Percentiles rank a stretch among this genome's conserved stretches.
These are phyloP conservation scores for Nasua narica DNA, from an alignment of 2,797 vertebrate species.

Conservation along the genomic window DNA sequence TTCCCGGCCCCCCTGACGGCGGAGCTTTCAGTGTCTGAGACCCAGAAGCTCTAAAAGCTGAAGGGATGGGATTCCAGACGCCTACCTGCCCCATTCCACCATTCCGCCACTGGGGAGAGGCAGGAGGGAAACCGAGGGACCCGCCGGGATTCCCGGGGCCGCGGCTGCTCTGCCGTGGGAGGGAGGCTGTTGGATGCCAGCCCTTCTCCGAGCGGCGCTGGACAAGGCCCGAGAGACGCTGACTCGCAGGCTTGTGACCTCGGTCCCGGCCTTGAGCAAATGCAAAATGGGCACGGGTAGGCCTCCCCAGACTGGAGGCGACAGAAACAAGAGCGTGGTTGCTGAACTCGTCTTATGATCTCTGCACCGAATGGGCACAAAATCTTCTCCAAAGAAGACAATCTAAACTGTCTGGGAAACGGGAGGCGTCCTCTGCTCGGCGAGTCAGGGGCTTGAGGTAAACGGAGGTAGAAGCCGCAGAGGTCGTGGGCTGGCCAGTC, in stretches of 20 bases:
- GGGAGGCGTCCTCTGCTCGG: not conserved
- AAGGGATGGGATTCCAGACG: not conserved
- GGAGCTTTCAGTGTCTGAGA: not conserved
- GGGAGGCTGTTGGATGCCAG: not conserved
- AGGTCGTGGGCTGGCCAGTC: not conserved
- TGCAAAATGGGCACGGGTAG: not conserved
- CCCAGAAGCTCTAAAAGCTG: not conserved
- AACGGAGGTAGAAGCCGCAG: not conserved
- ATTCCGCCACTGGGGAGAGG: not conserved
- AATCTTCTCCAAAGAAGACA: not conserved
- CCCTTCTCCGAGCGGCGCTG: not conserved
- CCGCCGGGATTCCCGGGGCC: not conserved
- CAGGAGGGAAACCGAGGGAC: not conserved
- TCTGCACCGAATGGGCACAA: not conserved
- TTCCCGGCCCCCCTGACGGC: not conserved
- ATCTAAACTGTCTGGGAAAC: not conserved
- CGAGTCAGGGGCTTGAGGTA: not conserved
- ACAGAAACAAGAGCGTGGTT: not conserved
- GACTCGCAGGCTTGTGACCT: not conserved
- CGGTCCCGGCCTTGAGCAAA: not conserved
- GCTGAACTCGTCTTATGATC: not conserved
- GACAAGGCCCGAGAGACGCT: not conserved
- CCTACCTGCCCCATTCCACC: not conserved
- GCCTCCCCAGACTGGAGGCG: not conserved
- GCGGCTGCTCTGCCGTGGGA: not conserved